Conservation (phyloP, 2,888 invertebrate genomes). For the Nemotelus pantherinus region DNA sequence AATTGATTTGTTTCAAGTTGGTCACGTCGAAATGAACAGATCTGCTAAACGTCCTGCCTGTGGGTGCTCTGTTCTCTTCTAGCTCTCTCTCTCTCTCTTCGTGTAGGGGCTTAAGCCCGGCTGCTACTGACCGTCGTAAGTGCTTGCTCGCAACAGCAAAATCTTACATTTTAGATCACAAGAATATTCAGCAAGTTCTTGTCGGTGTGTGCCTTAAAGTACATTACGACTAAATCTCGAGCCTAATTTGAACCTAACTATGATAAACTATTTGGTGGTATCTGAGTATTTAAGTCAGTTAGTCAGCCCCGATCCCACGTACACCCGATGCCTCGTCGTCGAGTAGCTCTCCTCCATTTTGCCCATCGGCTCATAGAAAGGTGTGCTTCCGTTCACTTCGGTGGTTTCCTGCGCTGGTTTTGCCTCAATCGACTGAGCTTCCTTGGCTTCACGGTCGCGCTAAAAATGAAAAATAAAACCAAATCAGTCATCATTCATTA, state of each 20-base stretch:
- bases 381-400: slow-evolving; percentile 57
- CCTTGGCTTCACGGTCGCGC: slow-evolving; percentile 14
- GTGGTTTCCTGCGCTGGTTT: slow-evolving; percentile 53
- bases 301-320: slow-evolving; percentile 54
- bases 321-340: slow-evolving; percentile 61
- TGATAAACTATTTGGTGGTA: slow-evolving; percentile 38
- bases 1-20: too few relatives aligned
- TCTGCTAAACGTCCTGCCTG: too few relatives aligned
- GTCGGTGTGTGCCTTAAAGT: slow-evolving; percentile 18
- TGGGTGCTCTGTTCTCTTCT: too few relatives aligned
- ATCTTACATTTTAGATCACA: too few relatives aligned
- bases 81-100: too few relatives aligned
- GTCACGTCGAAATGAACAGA: too few relatives aligned
- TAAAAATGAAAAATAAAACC: slow-evolving; percentile 15
- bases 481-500: neutral
- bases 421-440: slow-evolving; percentile 9
- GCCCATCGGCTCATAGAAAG: slow-evolving; percentile 57
- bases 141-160: too few relatives aligned
- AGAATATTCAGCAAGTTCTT: slow-evolving; percentile 20
- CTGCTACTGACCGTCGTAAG: too few relatives aligned
- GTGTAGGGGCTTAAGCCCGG: too few relatives aligned
- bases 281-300: slow-evolving; percentile 26
- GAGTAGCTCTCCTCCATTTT: slow-evolving; percentile 57
- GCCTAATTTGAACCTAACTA: slow-evolving; percentile 30
- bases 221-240: slow-evolving; percentile 9